Percentiles rank a stretch among this genome's conserved stretches.
Conservation (phyloP, 92 coral and sea anemone genomes). For the Epizoanthus scotinus region DNA sequence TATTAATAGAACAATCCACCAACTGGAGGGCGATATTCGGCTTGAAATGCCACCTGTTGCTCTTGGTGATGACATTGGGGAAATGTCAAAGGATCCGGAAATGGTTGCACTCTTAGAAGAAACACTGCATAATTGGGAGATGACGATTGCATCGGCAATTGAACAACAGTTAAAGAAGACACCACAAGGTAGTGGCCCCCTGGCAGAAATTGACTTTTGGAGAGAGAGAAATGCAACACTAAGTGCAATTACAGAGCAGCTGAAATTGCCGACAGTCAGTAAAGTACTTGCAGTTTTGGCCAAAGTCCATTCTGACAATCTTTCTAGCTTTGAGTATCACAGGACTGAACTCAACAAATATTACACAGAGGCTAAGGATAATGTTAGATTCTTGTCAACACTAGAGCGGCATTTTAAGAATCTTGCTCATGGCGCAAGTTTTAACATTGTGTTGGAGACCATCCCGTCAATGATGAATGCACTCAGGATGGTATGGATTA, state of each 20-base stretch:
- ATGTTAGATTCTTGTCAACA: slow-evolving; percentile 93
- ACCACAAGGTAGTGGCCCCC: slow-evolving; percentile 97
- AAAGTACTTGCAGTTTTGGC: slow-evolving; percentile 86
- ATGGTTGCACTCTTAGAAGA: slow-evolving; percentile 75
- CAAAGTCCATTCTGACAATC: slow-evolving; percentile 80
- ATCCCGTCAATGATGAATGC: slow-evolving; percentile 99
- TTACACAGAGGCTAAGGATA: slow-evolving; percentile 97
- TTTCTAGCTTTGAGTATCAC: slow-evolving; percentile 95
- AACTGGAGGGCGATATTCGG: slow-evolving; percentile 93
- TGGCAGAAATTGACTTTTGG: slow-evolving; percentile 99
- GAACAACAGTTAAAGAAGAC: slow-evolving; percentile 88
- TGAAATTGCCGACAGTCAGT: slow-evolving; percentile 89
- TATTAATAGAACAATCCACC: slow-evolving; percentile 93
- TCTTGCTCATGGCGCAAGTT: slow-evolving; percentile 97
- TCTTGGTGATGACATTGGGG: slow-evolving; percentile 96
- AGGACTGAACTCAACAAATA: slow-evolving; percentile 92
- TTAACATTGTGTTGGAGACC: slow-evolving; percentile 95
- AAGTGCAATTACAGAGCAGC: slow-evolving; percentile 96
- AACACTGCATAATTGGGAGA: slow-evolving; percentile 93
- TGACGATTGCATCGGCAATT: slow-evolving; percentile 91
- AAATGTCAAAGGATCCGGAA: slow-evolving; percentile 77
- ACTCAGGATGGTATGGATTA: slow-evolving; percentile 98
- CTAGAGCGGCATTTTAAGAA: slow-evolving; percentile 97
- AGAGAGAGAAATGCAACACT: slow-evolving; percentile 96
- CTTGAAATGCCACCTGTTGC: slow-evolving; percentile 86